Evolutionary conservation across 2,888 invertebrate genomes (phyloP).

Genomic region (Diploptera punctata): DNA sequence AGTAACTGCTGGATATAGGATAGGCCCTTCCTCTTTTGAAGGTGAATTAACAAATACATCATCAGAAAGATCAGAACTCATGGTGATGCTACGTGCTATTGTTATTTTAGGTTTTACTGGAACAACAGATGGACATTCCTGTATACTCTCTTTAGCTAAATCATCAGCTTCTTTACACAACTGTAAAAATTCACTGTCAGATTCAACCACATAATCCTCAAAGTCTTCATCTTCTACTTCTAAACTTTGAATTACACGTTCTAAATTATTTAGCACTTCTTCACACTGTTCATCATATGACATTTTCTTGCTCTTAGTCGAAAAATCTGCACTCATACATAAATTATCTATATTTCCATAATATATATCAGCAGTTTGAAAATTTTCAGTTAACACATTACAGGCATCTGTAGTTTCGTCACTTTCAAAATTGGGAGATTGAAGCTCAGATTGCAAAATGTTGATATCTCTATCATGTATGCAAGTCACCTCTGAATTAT

Average conservation of each 20-base stretch:
- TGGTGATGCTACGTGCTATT: conserved; percentile 11
- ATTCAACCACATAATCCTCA: background rate
- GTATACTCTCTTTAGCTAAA: background rate
- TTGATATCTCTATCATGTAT: too few relatives aligned
- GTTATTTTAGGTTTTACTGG: background rate
- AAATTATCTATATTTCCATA: too few relatives aligned
- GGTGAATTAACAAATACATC: conserved; percentile 30
- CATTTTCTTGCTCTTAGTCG: too few relatives aligned
- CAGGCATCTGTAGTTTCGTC: too few relatives aligned
- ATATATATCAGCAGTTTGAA: too few relatives aligned
- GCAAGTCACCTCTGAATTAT: too few relatives aligned
- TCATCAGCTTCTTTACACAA: conserved; percentile 5
- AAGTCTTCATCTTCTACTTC: background rate
- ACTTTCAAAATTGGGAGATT: too few relatives aligned
- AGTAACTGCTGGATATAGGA: background rate
- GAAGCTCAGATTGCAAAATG: too few relatives aligned
- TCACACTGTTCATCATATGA: background rate
- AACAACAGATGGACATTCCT: background rate
- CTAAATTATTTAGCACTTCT: conserved; percentile 1
- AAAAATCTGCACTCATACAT: too few relatives aligned
- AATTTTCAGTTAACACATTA: too few relatives aligned
- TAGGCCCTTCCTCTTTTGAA: background rate
- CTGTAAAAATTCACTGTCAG: conserved; percentile 5
- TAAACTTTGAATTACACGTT: background rate
- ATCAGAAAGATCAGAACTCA: conserved; percentile 36